phyloP scores from a whole-genome alignment of 2,888 invertebrate species.

The Ophion ventricosus region DNA sequence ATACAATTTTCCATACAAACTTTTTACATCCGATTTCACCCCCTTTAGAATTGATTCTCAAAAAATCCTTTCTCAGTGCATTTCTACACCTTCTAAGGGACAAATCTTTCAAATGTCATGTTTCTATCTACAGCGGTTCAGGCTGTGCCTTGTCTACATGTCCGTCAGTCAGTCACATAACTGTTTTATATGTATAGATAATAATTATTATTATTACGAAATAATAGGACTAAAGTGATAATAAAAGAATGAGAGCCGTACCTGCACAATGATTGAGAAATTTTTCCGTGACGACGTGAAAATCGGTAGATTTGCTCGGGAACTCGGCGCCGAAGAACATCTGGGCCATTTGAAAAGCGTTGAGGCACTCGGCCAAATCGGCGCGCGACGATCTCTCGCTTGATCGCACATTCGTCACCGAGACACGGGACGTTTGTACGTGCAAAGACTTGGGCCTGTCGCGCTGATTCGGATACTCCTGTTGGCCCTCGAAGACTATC shows the following conservation, averaged over 20 bases:
- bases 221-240: background rate
- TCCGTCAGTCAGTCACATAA: too few species aligned
- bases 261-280: conserved; percentile 89
- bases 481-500: conserved; percentile 91
- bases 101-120: too few species aligned
- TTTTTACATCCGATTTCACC: too few species aligned
- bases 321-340: conserved; percentile 91
- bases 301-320: conserved; percentile 88
- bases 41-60: too few species aligned
- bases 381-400: conserved; percentile 89
- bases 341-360: conserved; percentile 90
- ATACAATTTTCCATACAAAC: too few species aligned
- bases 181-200: too few species aligned
- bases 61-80: too few species aligned
- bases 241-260: conserved; percentile 70
- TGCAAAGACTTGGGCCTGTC: conserved; percentile 95
- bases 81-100: too few species aligned
- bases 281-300: conserved; percentile 92
- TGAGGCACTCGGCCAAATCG: conserved; percentile 91
- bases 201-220: background rate
- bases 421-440: conserved; percentile 91
- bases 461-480: conserved; percentile 91
- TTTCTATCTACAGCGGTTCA: too few species aligned
- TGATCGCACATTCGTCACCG: conserved; percentile 88
- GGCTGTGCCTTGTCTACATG: too few species aligned